These are phyloP conservation scores for Hippolais icterina DNA, from an alignment of 2,113 vertebrate genomes.

Conservation along the genomic window DNA sequence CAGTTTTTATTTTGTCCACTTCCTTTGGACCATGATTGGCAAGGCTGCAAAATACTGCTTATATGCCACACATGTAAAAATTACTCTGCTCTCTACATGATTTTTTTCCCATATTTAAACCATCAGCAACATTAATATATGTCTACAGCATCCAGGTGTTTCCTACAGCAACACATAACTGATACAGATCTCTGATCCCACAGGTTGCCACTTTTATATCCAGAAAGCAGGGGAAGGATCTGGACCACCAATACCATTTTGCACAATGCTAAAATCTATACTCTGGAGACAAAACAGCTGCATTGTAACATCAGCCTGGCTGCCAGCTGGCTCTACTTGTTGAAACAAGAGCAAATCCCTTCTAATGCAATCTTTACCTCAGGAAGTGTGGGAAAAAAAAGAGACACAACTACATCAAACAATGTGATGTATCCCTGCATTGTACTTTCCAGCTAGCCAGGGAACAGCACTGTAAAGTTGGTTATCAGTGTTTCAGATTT, in stretches of 20 bases:
- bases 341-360: slow-evolving; percentile 1
- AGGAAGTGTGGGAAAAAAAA: neutral
- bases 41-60: neutral
- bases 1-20: neutral
- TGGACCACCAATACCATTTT: neutral
- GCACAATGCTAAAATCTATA: neutral
- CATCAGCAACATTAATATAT: neutral
- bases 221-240: neutral
- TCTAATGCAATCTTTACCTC: neutral
- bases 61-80: neutral
- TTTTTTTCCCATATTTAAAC: neutral
- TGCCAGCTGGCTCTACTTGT: neutral
- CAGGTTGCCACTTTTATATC: neutral
- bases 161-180: neutral
- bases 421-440: neutral
- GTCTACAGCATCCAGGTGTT: neutral
- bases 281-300: slow-evolving; percentile 1
- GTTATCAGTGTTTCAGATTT: neutral
- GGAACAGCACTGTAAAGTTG: neutral
- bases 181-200: neutral
- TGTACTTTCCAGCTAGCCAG: neutral
- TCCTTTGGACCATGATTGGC: neutral
- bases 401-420: neutral
- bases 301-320: neutral
- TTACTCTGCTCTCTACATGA: neutral